Conservation (phyloP, 1,140 invertebrate genomes). For the Stratiolaelaps scimitus region DNA sequence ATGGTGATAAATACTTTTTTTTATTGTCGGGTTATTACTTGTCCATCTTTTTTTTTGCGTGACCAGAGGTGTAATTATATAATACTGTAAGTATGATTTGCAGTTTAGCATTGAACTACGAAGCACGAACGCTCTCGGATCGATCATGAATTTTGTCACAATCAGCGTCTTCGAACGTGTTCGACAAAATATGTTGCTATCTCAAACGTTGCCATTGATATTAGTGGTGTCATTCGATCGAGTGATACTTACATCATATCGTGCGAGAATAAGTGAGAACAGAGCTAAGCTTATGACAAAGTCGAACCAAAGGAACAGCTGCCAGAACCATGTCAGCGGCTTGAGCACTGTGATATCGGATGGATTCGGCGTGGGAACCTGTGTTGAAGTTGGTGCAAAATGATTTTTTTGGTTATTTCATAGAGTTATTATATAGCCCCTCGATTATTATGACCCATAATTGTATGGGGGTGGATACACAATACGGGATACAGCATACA, state of each 20-base stretch:
- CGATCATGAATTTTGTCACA: too few relatives aligned
- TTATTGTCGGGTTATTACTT: too few relatives aligned
- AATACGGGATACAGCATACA: neutral
- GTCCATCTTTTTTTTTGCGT: too few relatives aligned
- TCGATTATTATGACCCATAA: neutral
- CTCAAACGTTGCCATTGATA: neutral
- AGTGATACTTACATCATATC: conserved; percentile 4
- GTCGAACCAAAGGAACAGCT: neutral
- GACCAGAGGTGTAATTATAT: neutral
- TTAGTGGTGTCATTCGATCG: neutral
- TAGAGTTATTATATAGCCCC: too few relatives aligned
- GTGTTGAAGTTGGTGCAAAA: neutral
- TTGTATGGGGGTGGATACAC: neutral
- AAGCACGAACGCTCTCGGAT: too few relatives aligned
- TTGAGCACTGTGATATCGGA: neutral
- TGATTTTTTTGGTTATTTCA: conserved; percentile 2
- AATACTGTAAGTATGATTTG: neutral
- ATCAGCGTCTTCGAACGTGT: too few relatives aligned
- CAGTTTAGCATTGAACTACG: neutral
- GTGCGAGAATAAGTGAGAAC: neutral
- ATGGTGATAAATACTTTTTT: neutral
- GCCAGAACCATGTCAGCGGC: neutral
- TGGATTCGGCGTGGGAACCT: conserved; percentile 10
- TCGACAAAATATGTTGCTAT: neutral
- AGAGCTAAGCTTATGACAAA: neutral